Evolutionary conservation across 2,113 vertebrate genomes (phyloP).

Genomic region (Microcebus griseorufus): DNA sequence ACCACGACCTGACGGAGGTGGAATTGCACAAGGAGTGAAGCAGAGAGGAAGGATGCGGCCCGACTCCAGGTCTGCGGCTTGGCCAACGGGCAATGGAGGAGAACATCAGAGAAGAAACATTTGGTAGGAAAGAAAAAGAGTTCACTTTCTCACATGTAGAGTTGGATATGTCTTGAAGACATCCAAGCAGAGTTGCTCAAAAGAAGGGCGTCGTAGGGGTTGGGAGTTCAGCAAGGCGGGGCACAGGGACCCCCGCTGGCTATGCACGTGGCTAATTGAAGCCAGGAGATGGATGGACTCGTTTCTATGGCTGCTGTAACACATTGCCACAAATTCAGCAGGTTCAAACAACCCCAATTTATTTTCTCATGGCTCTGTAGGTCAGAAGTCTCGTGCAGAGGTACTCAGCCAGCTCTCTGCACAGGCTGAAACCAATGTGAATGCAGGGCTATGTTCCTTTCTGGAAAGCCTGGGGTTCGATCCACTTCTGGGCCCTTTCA

Average conservation of each 20-base stretch:
- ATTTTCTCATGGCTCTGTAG: too few species aligned
- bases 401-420: background rate
- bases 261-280: background rate
- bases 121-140: background rate
- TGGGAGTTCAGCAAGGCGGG: too few species aligned
- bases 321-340: background rate
- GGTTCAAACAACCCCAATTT: background rate
- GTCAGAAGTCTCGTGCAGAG: background rate
- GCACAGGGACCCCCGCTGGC: background rate
- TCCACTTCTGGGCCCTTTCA: background rate
- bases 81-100: background rate
- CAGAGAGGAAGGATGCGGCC: background rate
- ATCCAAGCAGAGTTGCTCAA: background rate
- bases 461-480: background rate
- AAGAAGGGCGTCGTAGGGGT: fast-evolving
- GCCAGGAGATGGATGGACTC: background rate
- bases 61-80: background rate
- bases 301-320: background rate
- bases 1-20: background rate
- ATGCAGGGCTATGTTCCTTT: background rate
- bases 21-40: background rate
- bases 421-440: background rate
- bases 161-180: background rate
- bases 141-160: background rate
- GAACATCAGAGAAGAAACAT: background rate